Conservation (phyloP, 1,140 invertebrate species). For the Aphelenchoides avenae region DNA sequence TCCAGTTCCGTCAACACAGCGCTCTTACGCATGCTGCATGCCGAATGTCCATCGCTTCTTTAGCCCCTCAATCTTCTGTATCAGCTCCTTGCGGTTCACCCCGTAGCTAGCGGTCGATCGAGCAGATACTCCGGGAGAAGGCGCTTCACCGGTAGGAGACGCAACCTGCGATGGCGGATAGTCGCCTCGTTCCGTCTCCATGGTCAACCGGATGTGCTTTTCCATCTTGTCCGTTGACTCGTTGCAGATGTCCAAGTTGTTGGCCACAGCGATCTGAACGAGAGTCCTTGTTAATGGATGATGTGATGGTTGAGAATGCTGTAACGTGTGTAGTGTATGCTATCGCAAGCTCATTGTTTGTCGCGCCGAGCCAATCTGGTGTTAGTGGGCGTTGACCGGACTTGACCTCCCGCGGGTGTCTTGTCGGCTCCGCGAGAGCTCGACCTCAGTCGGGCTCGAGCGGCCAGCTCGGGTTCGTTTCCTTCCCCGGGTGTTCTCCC, state of each 20-base stretch:
- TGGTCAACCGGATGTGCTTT: slow-evolving; percentile 47
- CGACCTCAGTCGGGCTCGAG: too few relatives aligned
- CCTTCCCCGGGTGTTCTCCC: too few relatives aligned
- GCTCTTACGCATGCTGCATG: slow-evolving; percentile 34
- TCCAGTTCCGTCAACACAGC: neutral
- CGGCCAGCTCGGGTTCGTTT: too few relatives aligned
- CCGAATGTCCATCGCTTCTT: slow-evolving; percentile 40
- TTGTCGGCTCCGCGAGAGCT: too few relatives aligned
- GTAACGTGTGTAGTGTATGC: too few relatives aligned
- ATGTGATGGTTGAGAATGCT: too few relatives aligned
- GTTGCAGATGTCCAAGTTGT: slow-evolving; percentile 44
- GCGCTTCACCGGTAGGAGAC: neutral
- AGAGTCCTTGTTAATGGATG: too few relatives aligned
- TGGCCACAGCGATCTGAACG: slow-evolving; percentile 48
- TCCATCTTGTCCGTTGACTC: slow-evolving; percentile 48
- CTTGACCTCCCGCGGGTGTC: too few relatives aligned
- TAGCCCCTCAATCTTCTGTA: slow-evolving; percentile 43
- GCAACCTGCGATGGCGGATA: neutral
- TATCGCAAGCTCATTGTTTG: too few relatives aligned
- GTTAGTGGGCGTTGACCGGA: too few relatives aligned
- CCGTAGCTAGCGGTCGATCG: too few relatives aligned
- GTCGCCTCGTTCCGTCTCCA: slow-evolving; percentile 27
- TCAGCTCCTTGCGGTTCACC: slow-evolving; percentile 43
- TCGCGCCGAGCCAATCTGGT: too few relatives aligned
- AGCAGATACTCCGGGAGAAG: slow-evolving; percentile 18